Evolutionary conservation across 1,140 invertebrate species (phyloP).

Genomic region (Solenopsis fugax): DNA sequence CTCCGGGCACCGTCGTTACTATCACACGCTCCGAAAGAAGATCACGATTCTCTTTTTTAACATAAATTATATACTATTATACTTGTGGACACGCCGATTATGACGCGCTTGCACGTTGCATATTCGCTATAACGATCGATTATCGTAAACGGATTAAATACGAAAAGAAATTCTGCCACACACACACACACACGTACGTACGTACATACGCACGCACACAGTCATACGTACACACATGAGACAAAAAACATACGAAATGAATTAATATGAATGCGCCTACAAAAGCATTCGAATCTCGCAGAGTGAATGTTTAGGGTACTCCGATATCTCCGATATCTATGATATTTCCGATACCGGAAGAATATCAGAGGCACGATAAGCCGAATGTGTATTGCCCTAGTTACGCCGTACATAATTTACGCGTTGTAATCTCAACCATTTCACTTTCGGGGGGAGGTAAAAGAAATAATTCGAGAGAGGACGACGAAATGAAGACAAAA

Average conservation of each 20-base stretch:
- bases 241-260: constrained; percentile 45
- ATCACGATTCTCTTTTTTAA: constrained; percentile 46
- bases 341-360: neutral
- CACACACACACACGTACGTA: constrained; percentile 6
- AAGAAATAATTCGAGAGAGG: constrained; percentile 21
- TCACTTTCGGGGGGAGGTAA: constrained; percentile 10
- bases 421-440: constrained; percentile 3
- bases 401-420: constrained; percentile 4
- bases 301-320: neutral
- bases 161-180: constrained; percentile 56
- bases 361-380: constrained; percentile 12
- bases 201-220: constrained; percentile 8
- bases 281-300: constrained; percentile 25
- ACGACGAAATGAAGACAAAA: constrained; percentile 32
- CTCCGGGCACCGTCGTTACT: neutral
- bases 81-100: neutral
- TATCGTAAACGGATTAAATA: constrained; percentile 61
- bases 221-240: constrained; percentile 14
- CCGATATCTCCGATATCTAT: neutral
- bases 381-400: constrained; percentile 11
- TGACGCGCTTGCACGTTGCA: neutral
- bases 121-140: constrained; percentile 37
- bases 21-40: constrained; percentile 19
- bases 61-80: constrained; percentile 46
- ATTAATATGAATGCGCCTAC: constrained; percentile 1